These are phyloP conservation scores for Hydropotes inermis DNA, from an alignment of 2,113 vertebrate species.

Conservation along the genomic window DNA sequence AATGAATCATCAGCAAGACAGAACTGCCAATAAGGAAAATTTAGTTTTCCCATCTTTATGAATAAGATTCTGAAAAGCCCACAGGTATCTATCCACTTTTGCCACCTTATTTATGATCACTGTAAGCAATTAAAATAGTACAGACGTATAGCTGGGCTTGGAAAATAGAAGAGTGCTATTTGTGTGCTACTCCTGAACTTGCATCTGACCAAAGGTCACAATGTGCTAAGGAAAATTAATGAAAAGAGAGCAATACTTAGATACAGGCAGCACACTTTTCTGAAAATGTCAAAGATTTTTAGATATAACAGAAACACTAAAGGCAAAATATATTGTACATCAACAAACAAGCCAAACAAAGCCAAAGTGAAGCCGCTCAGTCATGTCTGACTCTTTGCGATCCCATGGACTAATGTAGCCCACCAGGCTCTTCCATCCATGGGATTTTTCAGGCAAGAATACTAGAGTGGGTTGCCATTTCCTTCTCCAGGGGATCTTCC, in stretches of 20 bases:
- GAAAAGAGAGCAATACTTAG: not conserved
- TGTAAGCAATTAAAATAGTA: not conserved
- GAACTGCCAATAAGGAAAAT: not conserved
- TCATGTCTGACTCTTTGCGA: no score
- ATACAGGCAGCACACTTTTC: not conserved
- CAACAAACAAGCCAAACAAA: not conserved
- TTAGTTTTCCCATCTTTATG: not conserved
- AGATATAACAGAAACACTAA: not conserved
- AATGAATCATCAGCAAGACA: not conserved
- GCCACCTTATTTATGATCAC: not conserved
- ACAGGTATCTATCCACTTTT: not conserved
- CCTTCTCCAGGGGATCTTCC: no score
- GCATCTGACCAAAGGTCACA: not conserved
- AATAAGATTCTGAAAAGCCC: not conserved
- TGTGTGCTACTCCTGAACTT: not conserved
- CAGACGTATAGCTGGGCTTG: not conserved
- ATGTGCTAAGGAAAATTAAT: not conserved
- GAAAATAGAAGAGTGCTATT: not conserved
- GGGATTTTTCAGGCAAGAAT: no score
- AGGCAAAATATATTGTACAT: not conserved
- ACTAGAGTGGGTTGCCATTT: no score
- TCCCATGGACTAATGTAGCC: no score
- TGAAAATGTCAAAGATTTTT: conserved; percentile 15
- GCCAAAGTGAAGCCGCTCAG: not conserved
- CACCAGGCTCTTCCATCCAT: no score